These are phyloP conservation scores for Tinea trinotella DNA, from an alignment of 2,888 invertebrate genomes.

Conservation along the genomic window DNA sequence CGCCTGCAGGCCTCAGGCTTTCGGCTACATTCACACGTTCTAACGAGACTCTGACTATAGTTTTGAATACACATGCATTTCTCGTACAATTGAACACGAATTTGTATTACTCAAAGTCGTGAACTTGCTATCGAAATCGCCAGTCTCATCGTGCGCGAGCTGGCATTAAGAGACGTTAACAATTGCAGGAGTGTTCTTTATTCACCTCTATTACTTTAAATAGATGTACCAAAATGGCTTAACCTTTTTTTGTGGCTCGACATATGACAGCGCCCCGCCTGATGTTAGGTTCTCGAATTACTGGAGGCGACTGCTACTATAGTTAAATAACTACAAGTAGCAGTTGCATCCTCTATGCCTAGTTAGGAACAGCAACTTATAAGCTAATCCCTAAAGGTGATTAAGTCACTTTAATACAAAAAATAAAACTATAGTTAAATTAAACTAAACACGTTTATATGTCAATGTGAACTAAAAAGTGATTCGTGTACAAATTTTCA, in stretches of 20 bases:
- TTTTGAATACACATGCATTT: not conserved
- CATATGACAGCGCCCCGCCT: no score
- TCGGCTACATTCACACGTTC: constrained; percentile 17
- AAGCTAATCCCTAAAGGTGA: no score
- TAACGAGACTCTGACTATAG: not conserved
- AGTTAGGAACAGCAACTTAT: no score
- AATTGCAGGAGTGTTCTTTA: not conserved
- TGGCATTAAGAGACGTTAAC: not conserved
- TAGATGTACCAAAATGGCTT: not conserved
- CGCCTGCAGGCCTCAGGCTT: constrained; percentile 15
- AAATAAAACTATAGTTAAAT: no score
- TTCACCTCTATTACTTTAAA: not conserved
- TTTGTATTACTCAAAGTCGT: constrained; percentile 15
- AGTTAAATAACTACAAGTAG: no score
- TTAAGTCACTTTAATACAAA: no score
- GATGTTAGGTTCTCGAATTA: no score
- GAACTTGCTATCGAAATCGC: constrained; percentile 12
- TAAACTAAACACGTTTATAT: no score
- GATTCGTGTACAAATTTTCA: no score
- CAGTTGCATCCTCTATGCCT: no score
- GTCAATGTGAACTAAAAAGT: no score
- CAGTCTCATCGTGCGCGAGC: not conserved
- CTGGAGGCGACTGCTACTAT: not conserved
- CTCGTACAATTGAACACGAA: not conserved
- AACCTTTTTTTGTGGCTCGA: no score